phyloP scores from a whole-genome alignment of 2,113 vertebrate genomes.

The Shinisaurus crocodilurus region DNA sequence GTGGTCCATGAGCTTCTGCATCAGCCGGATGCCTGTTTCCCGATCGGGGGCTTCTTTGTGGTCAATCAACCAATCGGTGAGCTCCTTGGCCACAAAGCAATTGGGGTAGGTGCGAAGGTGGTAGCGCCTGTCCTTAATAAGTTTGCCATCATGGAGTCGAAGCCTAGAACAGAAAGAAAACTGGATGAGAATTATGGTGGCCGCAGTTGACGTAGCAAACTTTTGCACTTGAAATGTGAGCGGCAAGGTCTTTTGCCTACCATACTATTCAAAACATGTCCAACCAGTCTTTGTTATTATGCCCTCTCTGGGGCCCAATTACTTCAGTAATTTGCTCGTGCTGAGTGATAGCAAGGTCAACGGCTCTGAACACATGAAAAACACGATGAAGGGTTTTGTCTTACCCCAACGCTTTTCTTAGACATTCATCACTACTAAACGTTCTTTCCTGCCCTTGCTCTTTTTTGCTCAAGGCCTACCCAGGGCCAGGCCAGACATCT shows the following conservation, averaged over 20 bases:
- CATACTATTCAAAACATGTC: not conserved
- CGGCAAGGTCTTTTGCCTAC: not conserved
- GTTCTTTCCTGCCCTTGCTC: not conserved
- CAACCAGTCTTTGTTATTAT: not conserved
- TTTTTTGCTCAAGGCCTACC: not conserved
- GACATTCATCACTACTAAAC: not conserved
- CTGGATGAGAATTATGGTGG: not conserved
- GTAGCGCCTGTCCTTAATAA: slow-evolving; percentile 85
- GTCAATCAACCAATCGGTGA: slow-evolving; percentile 85
- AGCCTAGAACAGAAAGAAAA: slow-evolving; percentile 68
- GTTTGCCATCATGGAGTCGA: slow-evolving; percentile 85
- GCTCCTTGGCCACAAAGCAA: slow-evolving; percentile 88
- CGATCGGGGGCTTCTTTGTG: slow-evolving; percentile 86
- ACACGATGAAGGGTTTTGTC: not conserved
- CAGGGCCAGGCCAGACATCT: not conserved
- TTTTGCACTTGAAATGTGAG: not conserved
- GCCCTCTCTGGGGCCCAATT: not conserved
- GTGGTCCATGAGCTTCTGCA: slow-evolving; percentile 90
- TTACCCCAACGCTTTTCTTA: not conserved
- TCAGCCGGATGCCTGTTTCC: slow-evolving; percentile 79
- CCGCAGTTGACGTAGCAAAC: not conserved
- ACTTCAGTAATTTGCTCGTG: not conserved
- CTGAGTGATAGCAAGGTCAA: not conserved
- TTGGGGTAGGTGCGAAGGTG: slow-evolving; percentile 87
- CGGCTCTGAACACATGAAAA: not conserved